Conservation (phyloP, 2,113 vertebrate genomes). For the Etheostoma cragini region DNA sequence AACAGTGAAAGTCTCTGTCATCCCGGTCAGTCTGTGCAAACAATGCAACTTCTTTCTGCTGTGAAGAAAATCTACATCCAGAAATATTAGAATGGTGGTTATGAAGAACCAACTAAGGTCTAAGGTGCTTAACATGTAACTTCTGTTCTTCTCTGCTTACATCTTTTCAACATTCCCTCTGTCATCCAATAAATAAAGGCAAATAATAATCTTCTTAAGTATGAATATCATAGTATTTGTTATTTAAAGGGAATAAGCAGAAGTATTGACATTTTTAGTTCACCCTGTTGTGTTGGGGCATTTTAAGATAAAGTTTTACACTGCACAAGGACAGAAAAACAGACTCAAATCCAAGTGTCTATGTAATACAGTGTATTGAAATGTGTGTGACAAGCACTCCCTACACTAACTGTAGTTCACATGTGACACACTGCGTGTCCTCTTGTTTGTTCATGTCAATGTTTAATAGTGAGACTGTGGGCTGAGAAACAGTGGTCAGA, state of each 20-base stretch:
- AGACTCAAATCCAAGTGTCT: not conserved
- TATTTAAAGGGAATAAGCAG: too few relatives aligned
- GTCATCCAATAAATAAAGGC: not conserved
- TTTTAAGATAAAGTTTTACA: not conserved
- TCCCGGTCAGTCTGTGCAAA: not conserved
- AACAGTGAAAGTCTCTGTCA: not conserved
- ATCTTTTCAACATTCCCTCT: not conserved
- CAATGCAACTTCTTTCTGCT: not conserved
- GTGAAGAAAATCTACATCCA: conserved; percentile 3
- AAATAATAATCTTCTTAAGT: not conserved
- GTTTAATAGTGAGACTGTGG: not conserved
- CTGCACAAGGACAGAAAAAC: not conserved
- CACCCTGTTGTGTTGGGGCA: not conserved
- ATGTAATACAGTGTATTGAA: not conserved
- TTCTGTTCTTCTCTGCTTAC: not conserved
- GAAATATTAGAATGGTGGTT: not conserved
- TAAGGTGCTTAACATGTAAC: not conserved
- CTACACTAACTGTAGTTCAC: not conserved
- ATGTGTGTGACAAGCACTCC: not conserved
- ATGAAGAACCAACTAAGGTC: not conserved
- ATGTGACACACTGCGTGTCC: not conserved
- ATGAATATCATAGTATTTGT: not conserved
- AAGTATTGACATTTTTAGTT: not conserved
- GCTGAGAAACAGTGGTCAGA: not conserved
- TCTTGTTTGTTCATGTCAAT: not conserved